Base-by-base conservation (phyloP, 2,888 invertebrate species). In the Rhaphigaster nebulosa region DNA sequence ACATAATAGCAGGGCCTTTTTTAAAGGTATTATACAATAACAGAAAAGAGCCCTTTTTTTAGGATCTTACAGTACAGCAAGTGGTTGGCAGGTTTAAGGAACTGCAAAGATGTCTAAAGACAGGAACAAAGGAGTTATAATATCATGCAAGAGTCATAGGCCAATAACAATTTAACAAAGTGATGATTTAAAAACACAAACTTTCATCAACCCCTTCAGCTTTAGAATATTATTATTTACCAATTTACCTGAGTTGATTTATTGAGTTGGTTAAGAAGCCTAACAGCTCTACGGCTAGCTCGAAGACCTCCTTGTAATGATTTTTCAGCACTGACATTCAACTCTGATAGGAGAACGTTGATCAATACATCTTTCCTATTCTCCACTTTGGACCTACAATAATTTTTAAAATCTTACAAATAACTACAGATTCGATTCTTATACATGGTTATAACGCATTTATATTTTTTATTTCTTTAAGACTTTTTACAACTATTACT, bases 251-350 rank as follows among this genome's bases (percentile, higher is more conserved):
- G 95, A 34, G 96, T 95, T 89, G 96, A 95, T 93, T 96, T 95
- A 87, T 96, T 96, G 6, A 98, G 95, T 93, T 96, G 95, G 93
- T 97, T 97, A 88, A 99, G 95, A 92, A 99, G 95, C 92, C 96
- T 95, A 0, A 99, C 97, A 0, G 98, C 97, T 92, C 97, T 95
- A 90, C 98, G 94, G 0, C 97, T 96, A 0, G 98, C 97, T 92
- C 98, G 95, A 91, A 99, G 94, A 26, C 96, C 96, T 0, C 98
- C 98, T 93, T 98, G 96, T 15, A 98, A 95, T 90, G 98, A 98
- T 94, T 98, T 97, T 93, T 98, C 98, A 60, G 98, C 98, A 90
- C 97, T 96, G 45, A 97, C 97, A 26, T 98, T 97, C 52, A 99
- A 94, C 94, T 99, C 99, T 93, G 97, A 97, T 92, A 98, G 96